Conservation (phyloP, 2,797 vertebrate species). For the Sciurus vulgaris region DNA sequence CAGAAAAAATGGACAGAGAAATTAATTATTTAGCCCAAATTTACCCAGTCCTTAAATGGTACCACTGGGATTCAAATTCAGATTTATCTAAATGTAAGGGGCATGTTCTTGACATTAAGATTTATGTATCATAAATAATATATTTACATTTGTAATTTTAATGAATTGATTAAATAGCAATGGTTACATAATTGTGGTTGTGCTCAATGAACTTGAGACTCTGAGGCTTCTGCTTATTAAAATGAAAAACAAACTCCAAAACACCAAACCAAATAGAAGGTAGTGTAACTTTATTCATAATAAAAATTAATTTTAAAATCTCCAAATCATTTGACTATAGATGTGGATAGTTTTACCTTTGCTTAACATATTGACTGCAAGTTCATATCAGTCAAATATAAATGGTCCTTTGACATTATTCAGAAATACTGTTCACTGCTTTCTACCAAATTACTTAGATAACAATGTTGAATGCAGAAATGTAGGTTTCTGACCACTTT, state of each 20-base stretch:
- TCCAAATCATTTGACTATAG: constrained; percentile 34
- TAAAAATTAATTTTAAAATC: constrained; percentile 52
- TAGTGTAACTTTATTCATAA: constrained; percentile 28
- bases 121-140: constrained; percentile 55
- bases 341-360: constrained; percentile 35
- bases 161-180: constrained; percentile 41
- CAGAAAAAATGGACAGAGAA: constrained; percentile 15
- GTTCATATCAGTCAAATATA: constrained; percentile 13
- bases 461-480: background rate
- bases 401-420: constrained; percentile 1
- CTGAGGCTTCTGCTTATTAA: constrained; percentile 34
- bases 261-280: constrained; percentile 22
- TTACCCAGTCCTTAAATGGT: background rate
- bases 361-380: constrained; percentile 36
- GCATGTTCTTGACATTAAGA: background rate
- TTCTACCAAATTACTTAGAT: constrained; percentile 55
- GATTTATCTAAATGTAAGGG: constrained; percentile 25
- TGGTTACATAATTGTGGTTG: constrained; percentile 23
- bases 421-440: constrained; percentile 19
- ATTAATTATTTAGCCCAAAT: constrained; percentile 27
- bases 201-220: constrained; percentile 28
- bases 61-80: constrained; percentile 35
- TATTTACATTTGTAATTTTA: constrained; percentile 8
- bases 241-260: constrained; percentile 39
- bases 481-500: constrained; percentile 32